These are phyloP conservation scores for Cataglyphis hispanica DNA, from an alignment of 1,140 invertebrate species.

Conservation along the genomic window DNA sequence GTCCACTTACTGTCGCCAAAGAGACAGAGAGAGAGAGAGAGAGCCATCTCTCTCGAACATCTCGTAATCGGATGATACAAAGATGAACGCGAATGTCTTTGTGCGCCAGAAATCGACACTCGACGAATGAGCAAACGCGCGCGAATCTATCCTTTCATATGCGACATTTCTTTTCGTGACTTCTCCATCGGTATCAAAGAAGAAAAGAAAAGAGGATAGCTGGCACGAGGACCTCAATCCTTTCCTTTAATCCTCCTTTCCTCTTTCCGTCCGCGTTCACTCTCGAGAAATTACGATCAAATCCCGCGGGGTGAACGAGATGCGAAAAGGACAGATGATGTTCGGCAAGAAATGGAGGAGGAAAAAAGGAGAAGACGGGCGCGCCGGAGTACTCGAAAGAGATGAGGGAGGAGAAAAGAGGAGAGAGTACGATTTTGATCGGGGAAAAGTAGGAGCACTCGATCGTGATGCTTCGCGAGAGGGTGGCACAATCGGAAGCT, in stretches of 20 bases:
- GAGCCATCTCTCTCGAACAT: constrained; percentile 19
- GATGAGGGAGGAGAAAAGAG: constrained; percentile 43
- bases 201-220: background rate
- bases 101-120: constrained; percentile 52
- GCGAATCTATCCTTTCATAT: constrained; percentile 41
- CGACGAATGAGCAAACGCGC: constrained; percentile 22
- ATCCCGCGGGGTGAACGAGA: constrained; percentile 21
- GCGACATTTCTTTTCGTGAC: constrained; percentile 20
- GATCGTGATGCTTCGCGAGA: constrained; percentile 74
- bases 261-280: background rate
- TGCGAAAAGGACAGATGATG: constrained; percentile 48
- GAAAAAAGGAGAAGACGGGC: constrained; percentile 60
- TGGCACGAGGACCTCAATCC: constrained; percentile 29
- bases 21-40: too few relatives aligned
- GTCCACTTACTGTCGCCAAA: background rate
- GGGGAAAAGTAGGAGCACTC: constrained; percentile 76
- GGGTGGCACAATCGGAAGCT: constrained; percentile 76
- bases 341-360: constrained; percentile 48
- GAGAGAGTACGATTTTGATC: constrained; percentile 74
- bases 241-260: constrained; percentile 47
- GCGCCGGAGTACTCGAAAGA: constrained; percentile 39
- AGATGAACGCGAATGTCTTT: constrained; percentile 48
- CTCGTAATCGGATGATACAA: constrained; percentile 23
- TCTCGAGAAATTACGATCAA: constrained; percentile 39
- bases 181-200: too few relatives aligned